Base-by-base conservation (phyloP, 2,888 invertebrate species). In the Melieria crassipennis region DNA sequence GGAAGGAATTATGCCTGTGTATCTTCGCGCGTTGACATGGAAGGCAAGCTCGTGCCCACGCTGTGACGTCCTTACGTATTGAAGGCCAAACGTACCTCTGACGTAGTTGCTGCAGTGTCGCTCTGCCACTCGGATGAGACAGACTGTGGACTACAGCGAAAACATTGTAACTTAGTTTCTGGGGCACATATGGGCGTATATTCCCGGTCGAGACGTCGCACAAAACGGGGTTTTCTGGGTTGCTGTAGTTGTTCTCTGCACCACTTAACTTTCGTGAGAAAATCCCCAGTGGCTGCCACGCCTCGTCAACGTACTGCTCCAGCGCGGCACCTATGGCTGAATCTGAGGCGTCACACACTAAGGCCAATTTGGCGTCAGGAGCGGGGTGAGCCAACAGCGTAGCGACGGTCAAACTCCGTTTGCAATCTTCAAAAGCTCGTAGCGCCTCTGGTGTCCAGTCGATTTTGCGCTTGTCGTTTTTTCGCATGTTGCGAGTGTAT, bases 251-350 rank as follows among this genome's bases (percentile, higher is more conserved):
- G 1, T 13, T 57, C 30, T 57, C 57, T 10, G 61, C 46, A 16
- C 46, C 13, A 61, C 61, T 45, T 6, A 74, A 66, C 85, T 87
- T 2, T 84, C 82, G 77, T 0, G 84, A 84, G 69, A 82, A 86
- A 66, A 76, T 71, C 16, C 46, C 43, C 70, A 75, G 52, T 42
- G 76, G 78, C 62, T 74, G 16, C 69, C 64, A 71, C 11, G 60
- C 48, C 58, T 57, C 64, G 16, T 75, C 57, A 5, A 73, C 42
- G n/a, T 64, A 50, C 52, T 78, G 74, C 52, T 76, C 65, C 11
- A 76, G 52, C 10, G 66, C 64, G 1, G 72, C 73, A 4, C 75
- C 76, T 6, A 76, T 13, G 70, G 16, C 72, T 56, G 48, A 7
- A 55, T 58, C 57, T 42, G 67, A 67, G 70, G 43, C 7, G 42